These are phyloP conservation scores for Phengaris arion DNA, from an alignment of 2,888 invertebrate species.

Conservation along the genomic window DNA sequence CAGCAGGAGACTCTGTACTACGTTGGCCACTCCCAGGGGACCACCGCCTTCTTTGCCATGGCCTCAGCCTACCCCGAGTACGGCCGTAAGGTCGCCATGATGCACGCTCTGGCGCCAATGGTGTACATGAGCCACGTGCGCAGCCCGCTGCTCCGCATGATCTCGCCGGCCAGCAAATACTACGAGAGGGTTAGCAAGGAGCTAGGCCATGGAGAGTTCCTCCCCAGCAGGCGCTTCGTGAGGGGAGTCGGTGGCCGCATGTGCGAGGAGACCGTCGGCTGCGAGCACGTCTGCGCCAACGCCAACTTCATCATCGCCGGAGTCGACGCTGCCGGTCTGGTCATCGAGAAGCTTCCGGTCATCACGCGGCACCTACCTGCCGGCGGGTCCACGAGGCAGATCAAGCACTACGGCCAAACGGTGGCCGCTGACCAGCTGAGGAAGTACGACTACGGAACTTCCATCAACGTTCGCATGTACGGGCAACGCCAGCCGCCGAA, in stretches of 20 bases:
- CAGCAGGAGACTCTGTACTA: constrained; percentile 60
- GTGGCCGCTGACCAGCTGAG: constrained; percentile 60
- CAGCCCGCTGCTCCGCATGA: constrained; percentile 67
- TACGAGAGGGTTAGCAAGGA: constrained; percentile 48
- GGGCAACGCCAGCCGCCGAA: constrained; percentile 57
- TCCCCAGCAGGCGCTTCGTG: constrained; percentile 53
- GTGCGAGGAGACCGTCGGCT: constrained; percentile 59
- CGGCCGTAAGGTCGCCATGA: constrained; percentile 62
- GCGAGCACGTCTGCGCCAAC: constrained; percentile 79
- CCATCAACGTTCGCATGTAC: constrained; percentile 61
- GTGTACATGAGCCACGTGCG: constrained; percentile 66
- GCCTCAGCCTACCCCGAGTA: constrained; percentile 58
- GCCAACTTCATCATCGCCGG: constrained; percentile 79
- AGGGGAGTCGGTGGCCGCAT: constrained; percentile 58
- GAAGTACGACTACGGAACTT: constrained; percentile 62
- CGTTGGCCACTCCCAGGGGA: constrained; percentile 63
- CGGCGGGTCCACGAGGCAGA: constrained; percentile 76
- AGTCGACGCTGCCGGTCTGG: constrained; percentile 83
- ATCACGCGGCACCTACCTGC: constrained; percentile 78
- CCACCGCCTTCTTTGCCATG: constrained; percentile 63
- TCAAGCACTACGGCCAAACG: constrained; percentile 78
- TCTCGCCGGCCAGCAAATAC: constrained; percentile 59
- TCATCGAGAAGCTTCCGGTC: constrained; percentile 78
- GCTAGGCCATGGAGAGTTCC: constrained; percentile 59
- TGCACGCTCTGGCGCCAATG: constrained; percentile 69